These are phyloP conservation scores for Nymphalis urticae DNA, from an alignment of 2,888 invertebrate genomes.

Conservation along the genomic window DNA sequence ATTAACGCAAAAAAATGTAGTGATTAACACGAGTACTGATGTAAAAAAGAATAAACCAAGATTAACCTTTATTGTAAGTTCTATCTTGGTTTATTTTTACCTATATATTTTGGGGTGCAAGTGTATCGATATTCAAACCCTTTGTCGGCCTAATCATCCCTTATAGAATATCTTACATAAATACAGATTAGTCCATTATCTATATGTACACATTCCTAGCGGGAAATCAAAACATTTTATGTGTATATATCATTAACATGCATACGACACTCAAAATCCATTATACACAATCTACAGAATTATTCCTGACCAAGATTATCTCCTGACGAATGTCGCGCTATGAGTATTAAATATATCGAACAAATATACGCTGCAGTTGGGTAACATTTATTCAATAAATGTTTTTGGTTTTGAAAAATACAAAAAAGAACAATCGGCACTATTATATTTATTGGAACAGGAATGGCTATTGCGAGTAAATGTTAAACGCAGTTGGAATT, in stretches of 20 bases:
- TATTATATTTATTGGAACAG: no score
- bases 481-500: no score
- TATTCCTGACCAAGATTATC: constrained; percentile 61
- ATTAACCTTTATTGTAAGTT: no score
- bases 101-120: not conserved
- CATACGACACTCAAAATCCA: constrained; percentile 69
- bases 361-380: not conserved
- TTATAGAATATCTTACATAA: not conserved
- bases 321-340: constrained; percentile 53
- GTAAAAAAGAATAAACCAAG: no score
- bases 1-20: no score
- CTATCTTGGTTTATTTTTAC: no score
- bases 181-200: not conserved
- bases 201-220: constrained; percentile 12
- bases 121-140: not conserved
- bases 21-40: no score
- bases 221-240: constrained; percentile 33
- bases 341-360: constrained; percentile 11
- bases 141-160: not conserved
- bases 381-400: no score
- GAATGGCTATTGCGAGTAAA: no score
- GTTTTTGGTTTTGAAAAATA: no score
- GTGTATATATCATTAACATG: constrained; percentile 60
- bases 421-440: no score
- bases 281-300: constrained; percentile 68